Evolutionary conservation across 2,113 vertebrate genomes (phyloP).

Genomic region (Mugil cephalus): DNA sequence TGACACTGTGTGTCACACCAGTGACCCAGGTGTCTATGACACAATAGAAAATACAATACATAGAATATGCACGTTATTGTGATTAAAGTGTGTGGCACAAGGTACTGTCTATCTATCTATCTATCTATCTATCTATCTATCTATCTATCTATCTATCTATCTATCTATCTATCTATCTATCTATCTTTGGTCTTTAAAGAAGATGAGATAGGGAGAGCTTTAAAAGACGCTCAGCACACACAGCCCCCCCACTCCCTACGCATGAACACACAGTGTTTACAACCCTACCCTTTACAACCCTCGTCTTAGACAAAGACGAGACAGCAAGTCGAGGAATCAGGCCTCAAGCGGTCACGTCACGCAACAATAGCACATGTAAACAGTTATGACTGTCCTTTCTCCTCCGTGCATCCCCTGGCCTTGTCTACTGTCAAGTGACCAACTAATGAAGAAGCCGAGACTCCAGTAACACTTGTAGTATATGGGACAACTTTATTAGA

Average conservation of each 20-base stretch:
- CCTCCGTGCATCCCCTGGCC: constrained; percentile 22
- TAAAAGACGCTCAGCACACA: too few species aligned
- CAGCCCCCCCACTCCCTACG: too few species aligned
- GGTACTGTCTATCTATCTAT: too few species aligned
- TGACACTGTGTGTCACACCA: too few species aligned
- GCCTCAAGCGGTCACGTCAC: constrained; percentile 28
- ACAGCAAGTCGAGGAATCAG: constrained; percentile 35
- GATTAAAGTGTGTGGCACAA: too few species aligned
- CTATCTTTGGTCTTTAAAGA: not conserved
- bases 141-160: constrained; percentile 25
- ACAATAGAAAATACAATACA: too few species aligned
- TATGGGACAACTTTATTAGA: too few species aligned
- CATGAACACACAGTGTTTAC: constrained; percentile 7
- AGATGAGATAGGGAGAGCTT: not conserved
- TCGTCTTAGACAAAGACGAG: constrained; percentile 25
- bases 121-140: too few species aligned
- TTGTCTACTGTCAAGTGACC: constrained; percentile 21
- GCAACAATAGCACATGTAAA: constrained; percentile 60
- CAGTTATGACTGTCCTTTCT: constrained; percentile 47
- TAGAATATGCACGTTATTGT: too few species aligned
- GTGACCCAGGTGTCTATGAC: too few species aligned
- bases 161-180: constrained; percentile 10
- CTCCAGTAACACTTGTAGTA: too few species aligned
- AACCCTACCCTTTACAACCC: not conserved
- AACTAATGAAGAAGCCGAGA: not conserved